phyloP scores from a whole-genome alignment of 2,888 invertebrate genomes.

The Tribolium freemani region DNA sequence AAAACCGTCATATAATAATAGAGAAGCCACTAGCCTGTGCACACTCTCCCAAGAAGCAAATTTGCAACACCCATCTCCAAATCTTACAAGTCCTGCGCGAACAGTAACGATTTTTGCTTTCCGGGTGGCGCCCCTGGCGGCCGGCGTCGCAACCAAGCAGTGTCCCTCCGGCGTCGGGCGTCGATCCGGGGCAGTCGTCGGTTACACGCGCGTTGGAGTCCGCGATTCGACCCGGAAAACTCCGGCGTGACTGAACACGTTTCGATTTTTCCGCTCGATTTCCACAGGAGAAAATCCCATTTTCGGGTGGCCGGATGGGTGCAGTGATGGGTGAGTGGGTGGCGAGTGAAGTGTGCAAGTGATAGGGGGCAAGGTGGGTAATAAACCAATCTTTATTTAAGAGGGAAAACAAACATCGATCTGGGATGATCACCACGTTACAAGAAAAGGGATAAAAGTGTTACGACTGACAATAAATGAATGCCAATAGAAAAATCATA shows the following conservation, averaged over 20 bases:
- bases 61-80: constrained; percentile 43
- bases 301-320: background rate
- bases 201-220: constrained; percentile 62
- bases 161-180: constrained; percentile 66
- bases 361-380: background rate
- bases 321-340: constrained; percentile 20
- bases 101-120: constrained; percentile 67
- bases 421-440: background rate
- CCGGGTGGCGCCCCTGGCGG: constrained; percentile 59
- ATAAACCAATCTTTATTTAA: background rate
- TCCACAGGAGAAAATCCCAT: background rate
- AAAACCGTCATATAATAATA: constrained; percentile 7
- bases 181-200: constrained; percentile 64
- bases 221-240: constrained; percentile 54
- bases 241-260: constrained; percentile 22
- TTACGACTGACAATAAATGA: constrained; percentile 20
- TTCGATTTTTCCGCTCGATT: constrained; percentile 15
- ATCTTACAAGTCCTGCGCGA: constrained; percentile 62
- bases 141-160: constrained; percentile 59
- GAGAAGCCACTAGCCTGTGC: background rate
- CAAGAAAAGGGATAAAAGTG: constrained; percentile 2
- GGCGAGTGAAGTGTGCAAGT: background rate
- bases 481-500: constrained; percentile 24
- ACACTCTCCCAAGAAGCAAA: constrained; percentile 36
- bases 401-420: constrained; percentile 4